Evolutionary conservation across 2,888 invertebrate genomes (phyloP), one percentile per base, ranked within the genome.

Genomic region (Nephrocerus scutellatus): DNA sequence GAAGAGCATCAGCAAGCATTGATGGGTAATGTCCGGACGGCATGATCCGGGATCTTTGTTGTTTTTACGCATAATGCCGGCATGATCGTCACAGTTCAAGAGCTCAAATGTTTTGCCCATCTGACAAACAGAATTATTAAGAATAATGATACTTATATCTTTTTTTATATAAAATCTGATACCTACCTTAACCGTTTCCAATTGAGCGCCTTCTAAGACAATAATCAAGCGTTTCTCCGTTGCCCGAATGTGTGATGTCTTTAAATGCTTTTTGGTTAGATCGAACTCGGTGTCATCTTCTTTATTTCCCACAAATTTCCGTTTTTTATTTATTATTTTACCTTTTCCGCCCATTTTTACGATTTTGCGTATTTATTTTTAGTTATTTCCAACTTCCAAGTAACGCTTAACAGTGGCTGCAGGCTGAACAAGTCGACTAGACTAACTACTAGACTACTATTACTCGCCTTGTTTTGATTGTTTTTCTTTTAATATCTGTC

Each of bases 21-120:
- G 97, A 67, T 99, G 97, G 1, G 90, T 80, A 44, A 99, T 98
- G 60, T 99, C 98, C 0, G 98, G 98, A 20, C 98, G 75, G 58
- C 90, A 92, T 3, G 84, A 77, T 0, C 89, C 85, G 1, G 87
- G 84, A 55, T 93, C 89, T 42, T 90, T 75, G 52, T 87, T 84
- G 63, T 86, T 83, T 63, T 87, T 93, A 50, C 84, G 82, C 50
- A 95, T 72, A 45, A 92, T 82, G 50, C 78, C 73, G 16, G 77
- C 75, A 67, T 97, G 96, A 60, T 93, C 92, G 65, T 97, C 96
- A 68, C 91, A 91, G 60, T 93, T 95, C 34, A 97, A 70, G 18
- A 97, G 71, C 62, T 95, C 91, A 69, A 90, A 96, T 49, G 77
- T 76, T 59, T 82, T 84, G 14, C 90, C 90, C 46, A 83, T 79